Evolutionary conservation across 2,797 vertebrate species (phyloP), one percentile per base, ranked within the genome.

Genomic region (Hippocampus kuda): DNA sequence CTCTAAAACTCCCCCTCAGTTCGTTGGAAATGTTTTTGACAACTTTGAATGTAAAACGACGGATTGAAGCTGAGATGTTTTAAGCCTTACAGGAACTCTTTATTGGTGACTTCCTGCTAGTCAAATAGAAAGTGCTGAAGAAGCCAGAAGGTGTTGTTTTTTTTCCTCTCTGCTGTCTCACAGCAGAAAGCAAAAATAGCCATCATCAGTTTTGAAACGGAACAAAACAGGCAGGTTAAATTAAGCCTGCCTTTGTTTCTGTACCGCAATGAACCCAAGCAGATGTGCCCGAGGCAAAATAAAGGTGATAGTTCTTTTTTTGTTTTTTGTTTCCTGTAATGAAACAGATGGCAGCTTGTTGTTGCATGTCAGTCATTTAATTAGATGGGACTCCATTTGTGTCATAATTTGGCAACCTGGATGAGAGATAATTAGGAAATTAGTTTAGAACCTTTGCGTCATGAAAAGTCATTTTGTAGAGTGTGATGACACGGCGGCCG

Each of bases 311-410:
- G 13, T 60, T 16, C 15, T 18, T 53, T 53, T 10, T 2, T 68
- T 53, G 2, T 20, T 66, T 20, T 66, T 27, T 69, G 51, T 42
- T 10, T 51, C 65, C 75, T 79, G 72, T 68, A 46, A 41, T 66
- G 26, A 66, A 83, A 82, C 90, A 89, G 88, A 87, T 89, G 87
- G 84, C 74, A 65, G 77, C 69, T 62, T 73, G 73, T 73, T 82
- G 78, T 76, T 74, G 74, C 77, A 75, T 66, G 73, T 73, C 64
- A 76, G 38, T 61, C 60, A 72, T 87, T 87, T 87, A 83, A 90
- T 89, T 84, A 87, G 86, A 80, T 79, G 84, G 74, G 76, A 79
- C 74, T 80, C 70, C 72, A 84, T 87, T 83, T 78, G 74, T 72
- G 63, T 77, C 72, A 72, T 71, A 66, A 66, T 74, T 71, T 76